Evolutionary conservation across 2,113 vertebrate genomes (phyloP), one percentile per base, ranked within the genome.

Genomic region (Siniperca knerii): DNA sequence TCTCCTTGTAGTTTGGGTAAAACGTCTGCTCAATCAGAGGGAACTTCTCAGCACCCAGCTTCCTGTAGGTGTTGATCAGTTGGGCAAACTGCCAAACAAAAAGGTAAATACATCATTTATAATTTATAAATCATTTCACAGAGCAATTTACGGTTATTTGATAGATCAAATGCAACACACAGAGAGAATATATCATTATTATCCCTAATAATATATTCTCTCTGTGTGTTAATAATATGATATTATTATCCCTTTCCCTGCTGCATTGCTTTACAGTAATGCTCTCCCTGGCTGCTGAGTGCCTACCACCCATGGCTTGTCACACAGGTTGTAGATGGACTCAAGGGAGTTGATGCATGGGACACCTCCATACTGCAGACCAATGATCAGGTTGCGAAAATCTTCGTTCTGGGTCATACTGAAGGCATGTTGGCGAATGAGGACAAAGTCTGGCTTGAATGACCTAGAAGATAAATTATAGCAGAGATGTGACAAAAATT

Each of bases 1-100:
- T 99, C 94, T 99, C 98, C 91, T 97, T 98, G 93, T 99, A 97
- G 93, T 99, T 99, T 11, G 98, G 97, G 77, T 99, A 99, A 94
- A 97, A 99, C 0, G 97, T 98, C 86, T 99, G 98, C 78, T 99
- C 98, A 33, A 99, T 99, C 29, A 99, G 94, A 60, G 98, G 98
- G 85, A 99, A 99, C 92, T 97, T 99, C 65, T 99, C 98, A 8
- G 96, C 94, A 75, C 98, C 98, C 88, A 99, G 64, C 11, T 93
- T 95, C 94, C 96, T 98, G 93, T 95, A 96, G 89, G 98, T 96
- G 92, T 96, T 97, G 82, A 98, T 97, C 87, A 99, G 95, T 92
- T 99, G 98, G 85, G 98, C 96, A 95, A 99, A 99, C 98, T 99
- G 94, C 90, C 21, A 96, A 54, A 93, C 68, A 92, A 89, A 89